phyloP scores from a whole-genome alignment of 2,888 invertebrate genomes.

The Torymus texanus region DNA sequence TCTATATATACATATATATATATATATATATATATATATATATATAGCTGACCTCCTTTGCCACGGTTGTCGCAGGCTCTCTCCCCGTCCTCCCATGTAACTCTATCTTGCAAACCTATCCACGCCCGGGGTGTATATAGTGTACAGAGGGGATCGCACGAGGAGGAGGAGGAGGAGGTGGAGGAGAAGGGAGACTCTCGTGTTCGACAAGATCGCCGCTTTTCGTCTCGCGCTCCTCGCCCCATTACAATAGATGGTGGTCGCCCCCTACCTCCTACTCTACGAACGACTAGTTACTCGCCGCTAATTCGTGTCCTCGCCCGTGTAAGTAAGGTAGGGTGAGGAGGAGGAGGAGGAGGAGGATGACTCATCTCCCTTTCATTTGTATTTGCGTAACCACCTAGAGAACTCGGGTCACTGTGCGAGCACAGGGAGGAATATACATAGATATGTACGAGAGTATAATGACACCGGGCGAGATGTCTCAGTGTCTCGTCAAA shows the following conservation, averaged over 20 bases:
- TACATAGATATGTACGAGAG: background rate
- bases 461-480: too few relatives aligned
- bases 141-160: background rate
- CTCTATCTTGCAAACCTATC: constrained; percentile 23
- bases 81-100: constrained; percentile 12
- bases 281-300: constrained; percentile 49
- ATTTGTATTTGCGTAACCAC: constrained; percentile 55
- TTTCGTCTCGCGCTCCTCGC: constrained; percentile 39
- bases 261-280: constrained; percentile 46
- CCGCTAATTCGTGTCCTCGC: constrained; percentile 54
- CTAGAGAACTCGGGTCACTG: constrained; percentile 28
- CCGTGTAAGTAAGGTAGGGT: constrained; percentile 28
- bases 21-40: too few relatives aligned
- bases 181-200: constrained; percentile 32
- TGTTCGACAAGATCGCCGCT: constrained; percentile 56
- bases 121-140: background rate
- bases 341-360: constrained; percentile 31
- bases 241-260: constrained; percentile 49
- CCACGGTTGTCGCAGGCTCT: too few relatives aligned
- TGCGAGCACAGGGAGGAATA: background rate
- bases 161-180: background rate
- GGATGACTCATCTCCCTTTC: constrained; percentile 40
- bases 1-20: too few relatives aligned
- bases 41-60: too few relatives aligned
- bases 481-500: too few relatives aligned